Base-by-base conservation (phyloP, 2,113 vertebrate genomes). In the Coracopsis vasa region DNA sequence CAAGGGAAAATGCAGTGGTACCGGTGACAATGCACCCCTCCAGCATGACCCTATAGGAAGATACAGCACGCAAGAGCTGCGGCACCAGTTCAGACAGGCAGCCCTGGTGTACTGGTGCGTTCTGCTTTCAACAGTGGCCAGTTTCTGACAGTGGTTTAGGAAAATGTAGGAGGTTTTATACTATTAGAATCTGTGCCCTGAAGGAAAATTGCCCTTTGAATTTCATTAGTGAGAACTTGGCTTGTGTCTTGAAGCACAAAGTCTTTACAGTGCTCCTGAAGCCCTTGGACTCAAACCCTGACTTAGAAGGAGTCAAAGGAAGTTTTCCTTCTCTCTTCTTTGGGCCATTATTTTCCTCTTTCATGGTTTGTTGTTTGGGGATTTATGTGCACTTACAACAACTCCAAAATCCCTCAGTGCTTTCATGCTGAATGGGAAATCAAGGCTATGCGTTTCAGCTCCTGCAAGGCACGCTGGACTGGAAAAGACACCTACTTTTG, bases 121-220 rank as follows among this genome's bases (percentile, higher is more conserved):
- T 80, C 72, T 3, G 4, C 89, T 41, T 91, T 28, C 89, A 91
- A 45, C 44, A 65, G 53, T 9, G 48, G 86, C 80, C 92, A 91
- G 80, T 16, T 91, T 35, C 92, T 87, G 77, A 84, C 45, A 74
- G 73, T 0, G 54, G 54, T 35, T 93, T 78, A 87, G 65, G 79
- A 90, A 94, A 93, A 91, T 2, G 25, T 6, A 61, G 44, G 60
- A 71, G 81, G 79, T 81, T 87, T 95, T 71, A 67, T 28, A 74
- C 48, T 25, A 86, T 48, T 31, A 80, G 62, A 79, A 93, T 39
- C 79, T 60, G 62, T 91, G 78, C 73, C 94, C 87, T 21, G 66
- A 67, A 94, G 92, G 90, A 85, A 93, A 90, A 87, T 24, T 64
- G 81, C 70, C 54, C 74, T 93, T 82, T 87, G 61, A 54, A 79